These are phyloP conservation scores for Nerophis ophidion DNA, from an alignment of 2,113 vertebrate species.

Conservation along the genomic window DNA sequence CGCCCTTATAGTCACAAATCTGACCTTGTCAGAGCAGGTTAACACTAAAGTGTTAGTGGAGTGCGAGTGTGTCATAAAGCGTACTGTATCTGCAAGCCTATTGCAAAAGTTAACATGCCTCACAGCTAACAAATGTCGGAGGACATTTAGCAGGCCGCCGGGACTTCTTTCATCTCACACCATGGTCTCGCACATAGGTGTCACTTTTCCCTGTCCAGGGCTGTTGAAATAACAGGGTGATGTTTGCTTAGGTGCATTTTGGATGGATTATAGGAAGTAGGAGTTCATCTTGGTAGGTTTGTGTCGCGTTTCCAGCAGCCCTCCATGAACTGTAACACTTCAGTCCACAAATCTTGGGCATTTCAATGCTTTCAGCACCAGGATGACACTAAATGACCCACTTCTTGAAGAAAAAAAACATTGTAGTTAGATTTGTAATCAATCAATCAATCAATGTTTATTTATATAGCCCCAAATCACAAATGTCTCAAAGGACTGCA, in stretches of 20 bases:
- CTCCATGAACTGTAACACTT: no score
- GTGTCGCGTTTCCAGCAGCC: no score
- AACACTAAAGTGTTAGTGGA: slow-evolving; percentile 14
- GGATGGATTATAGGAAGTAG: not conserved
- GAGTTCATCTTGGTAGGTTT: not conserved
- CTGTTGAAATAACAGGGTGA: not conserved
- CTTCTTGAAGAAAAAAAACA: no score
- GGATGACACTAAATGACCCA: no score
- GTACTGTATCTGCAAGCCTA: slow-evolving; percentile 11
- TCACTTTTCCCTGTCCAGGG: not conserved
- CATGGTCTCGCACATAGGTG: not conserved
- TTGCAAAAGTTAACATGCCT: slow-evolving; percentile 30
- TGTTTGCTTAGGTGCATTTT: not conserved
- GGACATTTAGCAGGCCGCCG: slow-evolving; percentile 25
- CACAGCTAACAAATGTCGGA: slow-evolving; percentile 32
- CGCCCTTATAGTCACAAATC: slow-evolving; percentile 32
- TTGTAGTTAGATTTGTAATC: no score
- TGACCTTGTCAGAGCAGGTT: slow-evolving; percentile 50
- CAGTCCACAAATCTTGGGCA: no score
- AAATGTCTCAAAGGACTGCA: no score
- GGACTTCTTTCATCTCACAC: not conserved
- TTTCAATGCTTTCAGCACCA: no score
- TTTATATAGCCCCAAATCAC: no score
- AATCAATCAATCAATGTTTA: no score
- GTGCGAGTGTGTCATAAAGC: slow-evolving; percentile 17